Conservation (phyloP, 2,113 vertebrate species). For the Forbesichthys agassizii region DNA sequence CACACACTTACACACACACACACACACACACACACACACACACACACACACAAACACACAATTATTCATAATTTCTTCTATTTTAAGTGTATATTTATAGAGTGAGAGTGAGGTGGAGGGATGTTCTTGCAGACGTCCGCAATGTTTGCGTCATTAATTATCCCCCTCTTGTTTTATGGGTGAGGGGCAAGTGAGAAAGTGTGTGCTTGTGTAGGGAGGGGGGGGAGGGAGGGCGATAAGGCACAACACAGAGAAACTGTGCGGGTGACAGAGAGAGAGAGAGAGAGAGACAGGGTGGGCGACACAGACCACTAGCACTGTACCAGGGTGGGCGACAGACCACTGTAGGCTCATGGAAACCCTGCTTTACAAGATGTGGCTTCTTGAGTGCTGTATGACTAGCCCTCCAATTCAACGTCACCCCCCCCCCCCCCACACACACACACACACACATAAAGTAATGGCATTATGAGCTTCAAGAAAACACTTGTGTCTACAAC, state of each 20-base stretch:
- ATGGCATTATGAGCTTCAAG: slow-evolving; percentile 59
- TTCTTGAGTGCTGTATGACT: slow-evolving; percentile 45
- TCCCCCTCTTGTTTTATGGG: slow-evolving; percentile 41
- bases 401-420: slow-evolving; percentile 18
- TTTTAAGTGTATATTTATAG: slow-evolving; percentile 56
- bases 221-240: slow-evolving; percentile 13
- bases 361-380: slow-evolving; percentile 60
- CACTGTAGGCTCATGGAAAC: slow-evolving; percentile 41
- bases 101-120: slow-evolving; percentile 41
- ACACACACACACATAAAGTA: slow-evolving; percentile 45
- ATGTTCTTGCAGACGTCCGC: slow-evolving; percentile 40
- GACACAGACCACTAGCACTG: slow-evolving; percentile 9
- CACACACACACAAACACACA: not conserved
- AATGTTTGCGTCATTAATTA: slow-evolving; percentile 57
- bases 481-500: slow-evolving; percentile 51
- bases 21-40: not conserved
- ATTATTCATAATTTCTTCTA: not conserved
- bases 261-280: slow-evolving; percentile 22
- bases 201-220: not conserved
- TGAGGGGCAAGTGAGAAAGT: slow-evolving; percentile 20
- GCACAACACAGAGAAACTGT: slow-evolving; percentile 14
- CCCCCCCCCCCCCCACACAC: slow-evolving; percentile 44
- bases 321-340: not conserved
- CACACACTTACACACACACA: not conserved
- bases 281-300: slow-evolving; percentile 6